Conservation (phyloP, 2,113 vertebrate genomes). For the Hiodon alosoides region DNA sequence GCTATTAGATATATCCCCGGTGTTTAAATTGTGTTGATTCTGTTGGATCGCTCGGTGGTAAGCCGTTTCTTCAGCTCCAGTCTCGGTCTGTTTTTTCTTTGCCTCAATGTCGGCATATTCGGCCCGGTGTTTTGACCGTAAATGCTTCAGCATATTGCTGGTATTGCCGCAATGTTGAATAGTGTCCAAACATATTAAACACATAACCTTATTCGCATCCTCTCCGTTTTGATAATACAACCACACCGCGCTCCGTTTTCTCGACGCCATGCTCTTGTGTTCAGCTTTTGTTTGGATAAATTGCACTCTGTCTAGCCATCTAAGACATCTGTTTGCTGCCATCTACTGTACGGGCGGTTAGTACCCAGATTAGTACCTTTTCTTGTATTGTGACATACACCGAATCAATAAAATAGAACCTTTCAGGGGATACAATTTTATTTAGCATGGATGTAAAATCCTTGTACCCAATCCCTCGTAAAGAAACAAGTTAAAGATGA, state of each 20-base stretch:
- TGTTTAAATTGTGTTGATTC: not conserved
- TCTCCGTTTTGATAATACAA: constrained; percentile 5
- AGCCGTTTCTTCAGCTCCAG: not conserved
- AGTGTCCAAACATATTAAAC: constrained; percentile 8
- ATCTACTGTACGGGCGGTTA: not conserved
- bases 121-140: constrained; percentile 23
- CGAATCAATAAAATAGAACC: too few relatives aligned
- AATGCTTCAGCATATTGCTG: constrained; percentile 20
- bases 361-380: not conserved
- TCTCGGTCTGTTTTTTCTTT: constrained; percentile 1
- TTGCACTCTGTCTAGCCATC: not conserved
- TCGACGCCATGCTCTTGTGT: constrained; percentile 8
- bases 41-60: not conserved
- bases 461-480: too few relatives aligned
- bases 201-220: constrained; percentile 9
- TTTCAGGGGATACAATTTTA: too few relatives aligned
- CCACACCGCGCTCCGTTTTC: constrained; percentile 21
- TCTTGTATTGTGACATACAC: not conserved
- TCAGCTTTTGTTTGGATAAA: not conserved
- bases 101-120: constrained; percentile 12
- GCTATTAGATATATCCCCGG: constrained; percentile 1
- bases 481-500: not conserved
- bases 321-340: not conserved
- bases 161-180: constrained; percentile 23
- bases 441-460: too few relatives aligned